Percentiles rank a stretch among this genome's conserved stretches.
These are phyloP conservation scores for Tenthredo scrophulariae DNA, from an alignment of 2,888 invertebrate genomes.

Conservation along the genomic window DNA sequence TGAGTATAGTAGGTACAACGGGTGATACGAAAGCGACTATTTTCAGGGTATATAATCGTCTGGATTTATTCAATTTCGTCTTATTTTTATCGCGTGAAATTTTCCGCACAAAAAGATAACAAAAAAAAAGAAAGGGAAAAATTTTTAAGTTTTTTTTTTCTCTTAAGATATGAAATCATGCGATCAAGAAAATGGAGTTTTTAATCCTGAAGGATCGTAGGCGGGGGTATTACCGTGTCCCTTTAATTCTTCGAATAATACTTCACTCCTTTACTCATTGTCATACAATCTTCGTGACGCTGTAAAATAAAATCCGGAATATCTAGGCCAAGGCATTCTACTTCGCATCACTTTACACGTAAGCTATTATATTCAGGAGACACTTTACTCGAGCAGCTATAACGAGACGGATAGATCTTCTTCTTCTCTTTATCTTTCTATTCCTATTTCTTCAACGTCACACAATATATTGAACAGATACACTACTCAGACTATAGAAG, in stretches of 20 bases:
- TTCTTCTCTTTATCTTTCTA: background rate
- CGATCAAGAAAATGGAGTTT: background rate
- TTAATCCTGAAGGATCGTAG: background rate
- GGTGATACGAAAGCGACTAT: slow-evolving; percentile 1
- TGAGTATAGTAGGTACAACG: background rate
- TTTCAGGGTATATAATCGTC: background rate
- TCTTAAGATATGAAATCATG: no score
- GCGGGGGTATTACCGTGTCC: background rate
- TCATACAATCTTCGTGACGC: slow-evolving; percentile 18
- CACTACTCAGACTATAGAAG: background rate
- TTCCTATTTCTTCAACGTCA: background rate
- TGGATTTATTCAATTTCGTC: background rate
- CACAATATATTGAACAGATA: background rate
- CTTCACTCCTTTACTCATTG: background rate
- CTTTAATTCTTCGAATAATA: background rate
- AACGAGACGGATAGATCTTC: slow-evolving; percentile 15
- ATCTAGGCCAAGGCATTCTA: slow-evolving; percentile 49
- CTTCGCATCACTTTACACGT: slow-evolving; percentile 34
- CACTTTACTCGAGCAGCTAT: slow-evolving; percentile 11
- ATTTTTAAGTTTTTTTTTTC: no score
- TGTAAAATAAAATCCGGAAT: slow-evolving; percentile 29
- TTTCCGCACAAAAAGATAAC: background rate
- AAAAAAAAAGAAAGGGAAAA: background rate
- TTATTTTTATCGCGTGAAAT: background rate
- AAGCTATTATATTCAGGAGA: slow-evolving; percentile 20